A percentile compares a stretch with the other conserved stretches of the same genome.
phyloP scores from a whole-genome alignment of 37 sponge, comb jelly and placozoan species.

The Ianthella basta region DNA sequence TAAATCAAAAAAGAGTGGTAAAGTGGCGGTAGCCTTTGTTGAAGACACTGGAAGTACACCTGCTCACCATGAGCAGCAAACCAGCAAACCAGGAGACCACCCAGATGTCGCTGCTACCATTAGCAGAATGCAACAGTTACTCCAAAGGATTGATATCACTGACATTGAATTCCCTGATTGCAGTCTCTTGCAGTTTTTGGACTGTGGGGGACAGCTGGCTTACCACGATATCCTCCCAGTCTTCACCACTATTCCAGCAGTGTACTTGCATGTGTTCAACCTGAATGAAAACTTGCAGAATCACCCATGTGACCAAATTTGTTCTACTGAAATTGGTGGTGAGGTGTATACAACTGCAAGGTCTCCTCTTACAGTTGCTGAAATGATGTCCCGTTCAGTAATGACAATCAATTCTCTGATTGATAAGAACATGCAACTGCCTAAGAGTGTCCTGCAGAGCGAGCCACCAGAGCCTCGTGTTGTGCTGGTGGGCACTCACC shows the following conservation, averaged over 20 bases:
- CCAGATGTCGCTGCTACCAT: too few species aligned
- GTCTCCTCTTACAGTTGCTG: not conserved
- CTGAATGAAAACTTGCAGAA: not conserved
- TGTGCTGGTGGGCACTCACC: not conserved
- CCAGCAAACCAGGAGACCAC: too few species aligned
- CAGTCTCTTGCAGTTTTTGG: not conserved
- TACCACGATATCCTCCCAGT: conserved; percentile 8
- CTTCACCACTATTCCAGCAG: not conserved
- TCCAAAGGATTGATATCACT: too few species aligned
- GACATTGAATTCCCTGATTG: not conserved
- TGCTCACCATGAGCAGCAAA: too few species aligned
- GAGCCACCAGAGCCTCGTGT: not conserved
- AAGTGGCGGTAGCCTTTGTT: too few species aligned
- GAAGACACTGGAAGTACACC: too few species aligned
- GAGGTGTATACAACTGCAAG: not conserved
- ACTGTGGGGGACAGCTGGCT: not conserved
- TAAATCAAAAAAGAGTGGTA: too few species aligned
- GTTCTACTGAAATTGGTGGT: not conserved
- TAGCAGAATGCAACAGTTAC: too few species aligned
- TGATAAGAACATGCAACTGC: not conserved
- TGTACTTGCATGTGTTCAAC: conserved; percentile 10
- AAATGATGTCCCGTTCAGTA: conserved; percentile 5
- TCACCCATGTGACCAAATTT: not conserved
- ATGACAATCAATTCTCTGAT: not conserved
- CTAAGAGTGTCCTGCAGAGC: not conserved